Evolutionary conservation across 1,140 invertebrate species (phyloP), one percentile per base, ranked within the genome.

Genomic region (Portunus trituberculatus): DNA sequence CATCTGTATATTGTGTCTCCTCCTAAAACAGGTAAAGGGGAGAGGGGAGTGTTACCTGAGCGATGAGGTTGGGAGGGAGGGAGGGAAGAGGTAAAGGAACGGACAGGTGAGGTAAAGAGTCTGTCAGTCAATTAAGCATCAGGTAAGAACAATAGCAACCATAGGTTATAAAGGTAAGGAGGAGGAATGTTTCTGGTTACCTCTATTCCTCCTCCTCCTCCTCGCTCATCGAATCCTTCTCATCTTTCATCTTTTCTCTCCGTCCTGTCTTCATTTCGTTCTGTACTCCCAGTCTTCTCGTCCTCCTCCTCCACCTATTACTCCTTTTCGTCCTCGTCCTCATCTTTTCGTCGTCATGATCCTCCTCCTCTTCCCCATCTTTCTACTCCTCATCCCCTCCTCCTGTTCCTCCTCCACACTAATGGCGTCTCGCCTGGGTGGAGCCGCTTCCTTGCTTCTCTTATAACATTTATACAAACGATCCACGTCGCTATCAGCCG

Each of bases 401-500:
- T 76, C 67, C 6, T 76, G 10, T 25, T 76, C 67, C 67, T n/a
- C 20, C 67, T 76, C 67, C n/a, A n/a, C 67, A n/a, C 67, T 76
- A 76, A 76, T 76, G 67, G 67, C 20, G 67, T 76, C 67, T 76
- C 67, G 67, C 67, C 67, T 76, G 67, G 67, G 67, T 76, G 67
- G 67, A 76, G 67, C 67, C 67, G 67, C 67, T n/a, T 76, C 67
- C 67, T n/a, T 76, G 67, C 67, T 76, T 76, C 67, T 76, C 67
- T 76, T 76, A 76, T 76, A 76, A 76, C 67, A 76, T 76, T 76
- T 76, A 76, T 76, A 76, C 67, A 76, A 76, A 76, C 67, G 67
- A 76, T 76, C 67, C 67, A 76, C 67, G 67, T 76, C 67, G 67
- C 67, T 76, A 76, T 76, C 67, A 76, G 67, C 67, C 67, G 12